Percentiles rank a stretch among this genome's conserved stretches.
Conservation (phyloP, 2,888 invertebrate species). For the Sylvicola fuscatus region DNA sequence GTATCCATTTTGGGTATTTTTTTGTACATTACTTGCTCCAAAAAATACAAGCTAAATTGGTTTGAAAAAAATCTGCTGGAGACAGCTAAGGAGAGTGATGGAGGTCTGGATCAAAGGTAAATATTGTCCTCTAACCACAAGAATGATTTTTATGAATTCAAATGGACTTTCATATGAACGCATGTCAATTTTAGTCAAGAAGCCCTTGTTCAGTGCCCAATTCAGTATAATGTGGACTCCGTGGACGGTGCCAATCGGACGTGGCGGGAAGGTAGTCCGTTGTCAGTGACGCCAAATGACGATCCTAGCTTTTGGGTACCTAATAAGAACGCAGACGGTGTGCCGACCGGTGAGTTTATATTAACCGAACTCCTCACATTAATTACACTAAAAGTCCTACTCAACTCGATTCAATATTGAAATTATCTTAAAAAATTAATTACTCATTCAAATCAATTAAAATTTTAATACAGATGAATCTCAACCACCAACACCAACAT, state of each 20-base stretch:
- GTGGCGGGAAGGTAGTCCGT: slow-evolving; percentile 21
- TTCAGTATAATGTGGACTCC: slow-evolving; percentile 23
- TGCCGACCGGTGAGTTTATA: too few relatives aligned
- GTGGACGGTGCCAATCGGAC: slow-evolving; percentile 19
- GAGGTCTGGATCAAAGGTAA: slow-evolving; percentile 24
- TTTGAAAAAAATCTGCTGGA: slow-evolving; percentile 35
- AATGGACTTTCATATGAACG: too few relatives aligned
- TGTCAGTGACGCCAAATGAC: slow-evolving; percentile 19
- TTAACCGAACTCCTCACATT: too few relatives aligned
- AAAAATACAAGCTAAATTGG: slow-evolving; percentile 33
- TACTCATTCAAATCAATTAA: too few relatives aligned
- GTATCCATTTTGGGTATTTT: slow-evolving; percentile 26
- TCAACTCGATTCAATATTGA: too few relatives aligned
- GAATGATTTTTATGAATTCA: too few relatives aligned
- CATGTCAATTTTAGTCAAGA: slow-evolving; percentile 19
- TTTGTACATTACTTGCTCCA: slow-evolving; percentile 31
- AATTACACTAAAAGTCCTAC: too few relatives aligned
- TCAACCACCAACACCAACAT: slow-evolving; percentile 26
- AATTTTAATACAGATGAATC: slow-evolving; percentile 18
- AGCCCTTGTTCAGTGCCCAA: slow-evolving; percentile 21
- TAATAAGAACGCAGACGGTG: slow-evolving; percentile 5
- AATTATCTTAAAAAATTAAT: too few relatives aligned
- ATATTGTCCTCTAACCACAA: too few relatives aligned
- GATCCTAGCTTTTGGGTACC: slow-evolving; percentile 29
- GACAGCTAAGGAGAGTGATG: slow-evolving; percentile 23